phyloP scores from a whole-genome alignment of 2,888 invertebrate species.

The Nineta flava region DNA sequence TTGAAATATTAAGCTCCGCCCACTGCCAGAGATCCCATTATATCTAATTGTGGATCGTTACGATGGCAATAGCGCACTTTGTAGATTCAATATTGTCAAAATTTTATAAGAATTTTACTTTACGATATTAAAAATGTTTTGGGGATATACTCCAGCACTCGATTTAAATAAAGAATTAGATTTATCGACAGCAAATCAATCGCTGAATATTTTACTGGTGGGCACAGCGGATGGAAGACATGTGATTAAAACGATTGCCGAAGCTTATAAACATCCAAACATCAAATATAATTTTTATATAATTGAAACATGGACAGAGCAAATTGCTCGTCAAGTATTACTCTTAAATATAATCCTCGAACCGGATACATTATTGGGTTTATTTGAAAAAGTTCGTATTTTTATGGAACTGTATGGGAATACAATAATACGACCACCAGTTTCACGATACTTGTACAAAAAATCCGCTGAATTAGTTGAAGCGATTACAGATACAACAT shows the following conservation, averaged over 20 bases:
- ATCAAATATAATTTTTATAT: neutral
- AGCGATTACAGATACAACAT: slow-evolving; percentile 57
- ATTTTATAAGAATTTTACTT: neutral
- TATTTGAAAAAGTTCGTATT: slow-evolving; percentile 58
- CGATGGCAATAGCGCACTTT: too few relatives aligned
- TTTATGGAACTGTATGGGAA: slow-evolving; percentile 81
- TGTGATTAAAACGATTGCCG: neutral
- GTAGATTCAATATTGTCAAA: neutral
- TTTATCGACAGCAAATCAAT: neutral
- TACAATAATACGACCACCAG: slow-evolving; percentile 54
- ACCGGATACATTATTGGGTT: slow-evolving; percentile 32
- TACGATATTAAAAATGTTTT: slow-evolving; percentile 2
- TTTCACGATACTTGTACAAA: slow-evolving; percentile 56
- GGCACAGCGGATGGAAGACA: neutral
- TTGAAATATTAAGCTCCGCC: too few relatives aligned
- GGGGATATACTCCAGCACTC: neutral
- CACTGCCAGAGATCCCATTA: too few relatives aligned
- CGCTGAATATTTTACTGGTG: neutral
- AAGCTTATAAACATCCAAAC: neutral
- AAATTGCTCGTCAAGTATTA: neutral
- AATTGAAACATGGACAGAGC: neutral
- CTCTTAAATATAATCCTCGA: neutral
- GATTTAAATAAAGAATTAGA: neutral
- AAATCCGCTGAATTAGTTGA: slow-evolving; percentile 50
- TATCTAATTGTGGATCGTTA: too few relatives aligned